Base-by-base conservation (phyloP, 1,140 invertebrate genomes). In the Halyomorpha halys region DNA sequence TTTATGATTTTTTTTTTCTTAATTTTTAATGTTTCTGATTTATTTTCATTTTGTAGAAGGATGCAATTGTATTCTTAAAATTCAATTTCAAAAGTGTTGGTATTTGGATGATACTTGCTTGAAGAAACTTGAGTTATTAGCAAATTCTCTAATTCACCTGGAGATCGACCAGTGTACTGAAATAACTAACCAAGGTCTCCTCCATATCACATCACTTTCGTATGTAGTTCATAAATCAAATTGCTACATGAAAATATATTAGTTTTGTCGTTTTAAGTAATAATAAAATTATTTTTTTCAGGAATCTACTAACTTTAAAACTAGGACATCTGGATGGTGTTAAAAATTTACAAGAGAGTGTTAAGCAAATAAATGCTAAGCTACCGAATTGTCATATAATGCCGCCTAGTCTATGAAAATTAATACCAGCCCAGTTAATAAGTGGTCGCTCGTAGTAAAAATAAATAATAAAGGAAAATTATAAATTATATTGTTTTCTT, bases 51-150 rank as follows among this genome's bases (percentile, higher is more conserved):
- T 34, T 44, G 30, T 39, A 79, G 78, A 72, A 49, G 73, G 74
- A 11, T 66, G 78, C 23, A 73, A 73, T 51, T 62, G 76, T 68
- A 63, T 80, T 13, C 70, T 70, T 45, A 74, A 71, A 63, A 72
- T 80, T 0, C 69, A 73, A 34, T 72, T 81, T 30, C 73, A 79
- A 62, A 73, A 75, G 63, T 78, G 77, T 63, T 69, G 66, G n/a
- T 80, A 80, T 62, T 63, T 82, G 34, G 74, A 80, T 63, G 79
- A 82, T 65, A 69, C 70, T 23, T 77, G 76, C 5, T 45, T 80
- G 16, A 62, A 61, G 0, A 68, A 73, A 45, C 67, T 82, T 5
- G 34, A 66, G 16, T 64, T 68, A 62, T 21, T 79, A 11, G 74
- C 75, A 64, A 66, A 75, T 47, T 72, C 74, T 6, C 69, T 82